Evolutionary conservation across 2,797 vertebrate genomes (phyloP), one percentile per base, ranked within the genome.

Genomic region (Acipenser oxyrinchus): DNA sequence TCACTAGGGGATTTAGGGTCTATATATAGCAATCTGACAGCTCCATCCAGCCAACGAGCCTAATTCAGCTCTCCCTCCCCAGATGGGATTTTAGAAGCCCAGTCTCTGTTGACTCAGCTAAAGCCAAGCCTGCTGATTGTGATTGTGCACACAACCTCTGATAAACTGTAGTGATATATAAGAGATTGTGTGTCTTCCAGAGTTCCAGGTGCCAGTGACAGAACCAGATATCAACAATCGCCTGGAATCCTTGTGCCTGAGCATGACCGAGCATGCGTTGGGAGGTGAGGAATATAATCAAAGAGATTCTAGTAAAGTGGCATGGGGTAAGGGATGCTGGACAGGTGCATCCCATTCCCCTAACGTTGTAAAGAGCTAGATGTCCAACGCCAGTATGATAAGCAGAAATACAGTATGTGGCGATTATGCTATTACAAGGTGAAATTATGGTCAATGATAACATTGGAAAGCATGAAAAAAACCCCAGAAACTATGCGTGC

Each of bases 221-320:
- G 96, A 99, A 85, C 96, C 95, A 55, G 96, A 99, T 84, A 99
- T 98, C 87, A 98, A 99, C 88, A 98, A 98, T 79, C 93, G 96
- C 72, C 92, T 99, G 71, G 96, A 99, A 89, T 98, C 96, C 75
- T 86, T 99, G 85, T 98, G 95, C 86, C 91, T 95, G 86, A 98
- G 96, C 84, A 98, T 99, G 95, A 99, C 95, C 0, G 96, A 99
- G 82, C 96, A 99, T 50, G 96, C 95, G n/a, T 83, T 96, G 84
- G 93, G 91, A 84, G 94, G 95, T 96, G 84, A 92, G 78, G 72
- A 50, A 67, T 77, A 6, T 73, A 74, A 74, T 74, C 74, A 76
- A 71, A 66, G 66, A 53, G 50, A 37, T 37, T 37, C 23, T 37
- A 37, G 23, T 2, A 37, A 37, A 37, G 23, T 37, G 23, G 23